Percentiles rank a stretch among this genome's conserved stretches.
Evolutionary conservation across 2,797 vertebrate genomes (phyloP).

Genomic region (Haliaeetus vocifer): DNA sequence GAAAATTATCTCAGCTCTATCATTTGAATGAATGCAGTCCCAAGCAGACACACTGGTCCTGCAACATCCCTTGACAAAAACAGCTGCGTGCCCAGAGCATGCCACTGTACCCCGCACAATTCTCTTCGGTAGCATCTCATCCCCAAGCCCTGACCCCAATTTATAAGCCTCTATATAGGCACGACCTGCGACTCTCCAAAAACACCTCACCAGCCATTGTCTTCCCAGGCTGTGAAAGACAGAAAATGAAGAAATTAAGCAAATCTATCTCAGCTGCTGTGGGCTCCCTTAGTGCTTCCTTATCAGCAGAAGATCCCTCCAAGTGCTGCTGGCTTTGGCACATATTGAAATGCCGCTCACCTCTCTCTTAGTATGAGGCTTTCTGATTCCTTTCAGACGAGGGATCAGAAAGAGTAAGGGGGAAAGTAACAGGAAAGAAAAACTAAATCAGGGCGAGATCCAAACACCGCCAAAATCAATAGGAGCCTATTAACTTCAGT

Average conservation of each 20-base stretch:
- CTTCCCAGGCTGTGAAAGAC: background rate
- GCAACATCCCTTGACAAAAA: background rate
- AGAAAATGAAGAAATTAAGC: background rate
- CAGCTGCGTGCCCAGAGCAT: accelerated
- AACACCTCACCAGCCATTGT: background rate
- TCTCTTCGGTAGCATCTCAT: background rate
- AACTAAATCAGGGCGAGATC: background rate
- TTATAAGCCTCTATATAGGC: background rate
- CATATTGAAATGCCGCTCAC: background rate
- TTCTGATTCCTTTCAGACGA: accelerated
- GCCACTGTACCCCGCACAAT: accelerated
- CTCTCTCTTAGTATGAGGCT: accelerated
- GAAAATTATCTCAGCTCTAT: background rate
- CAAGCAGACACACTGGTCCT: background rate
- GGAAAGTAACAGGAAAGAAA: background rate
- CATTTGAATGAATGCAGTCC: background rate
- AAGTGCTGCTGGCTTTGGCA: background rate
- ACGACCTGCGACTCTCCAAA: accelerated
- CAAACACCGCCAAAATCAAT: background rate
- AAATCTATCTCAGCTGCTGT: background rate
- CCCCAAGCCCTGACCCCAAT: background rate
- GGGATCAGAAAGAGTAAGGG: background rate
- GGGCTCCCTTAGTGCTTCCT: background rate
- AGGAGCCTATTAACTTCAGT: background rate
- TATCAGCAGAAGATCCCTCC: background rate